Evolutionary conservation across 2,113 vertebrate species (phyloP).

Genomic region (Falcunculus frontatus): DNA sequence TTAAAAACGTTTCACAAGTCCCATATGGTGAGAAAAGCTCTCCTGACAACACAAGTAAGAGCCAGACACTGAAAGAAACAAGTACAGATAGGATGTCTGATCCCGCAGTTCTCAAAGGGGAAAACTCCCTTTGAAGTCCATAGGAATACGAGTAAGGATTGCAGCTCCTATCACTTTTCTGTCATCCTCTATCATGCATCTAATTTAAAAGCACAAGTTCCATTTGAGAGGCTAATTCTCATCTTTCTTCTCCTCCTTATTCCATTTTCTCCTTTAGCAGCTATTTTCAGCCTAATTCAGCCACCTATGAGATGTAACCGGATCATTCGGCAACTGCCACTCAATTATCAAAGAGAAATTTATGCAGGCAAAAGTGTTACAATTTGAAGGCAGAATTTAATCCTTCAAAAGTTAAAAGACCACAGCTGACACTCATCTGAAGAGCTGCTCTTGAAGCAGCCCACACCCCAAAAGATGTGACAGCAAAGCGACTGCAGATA

Average conservation of each 20-base stretch:
- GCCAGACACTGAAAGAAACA: background rate
- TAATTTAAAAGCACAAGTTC: slow-evolving; percentile 17
- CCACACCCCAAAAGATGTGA: background rate
- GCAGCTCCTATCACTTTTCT: background rate
- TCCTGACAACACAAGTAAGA: background rate
- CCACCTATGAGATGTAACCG: background rate
- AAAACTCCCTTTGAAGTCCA: slow-evolving; percentile 34
- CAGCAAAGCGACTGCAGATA: background rate
- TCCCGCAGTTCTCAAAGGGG: background rate
- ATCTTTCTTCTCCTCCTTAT: background rate
- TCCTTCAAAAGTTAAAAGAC: background rate
- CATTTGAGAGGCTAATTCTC: slow-evolving; percentile 16
- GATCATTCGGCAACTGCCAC: background rate
- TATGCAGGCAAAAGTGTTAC: background rate
- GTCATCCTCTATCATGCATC: background rate
- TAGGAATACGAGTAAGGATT: background rate
- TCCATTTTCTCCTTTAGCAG: background rate
- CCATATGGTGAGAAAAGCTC: slow-evolving; percentile 45
- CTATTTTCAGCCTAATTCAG: background rate
- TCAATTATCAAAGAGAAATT: background rate
- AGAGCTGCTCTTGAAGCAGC: background rate
- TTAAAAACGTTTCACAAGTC: slow-evolving; percentile 26
- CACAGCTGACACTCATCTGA: fast-evolving
- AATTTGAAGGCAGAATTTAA: background rate
- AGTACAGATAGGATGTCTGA: slow-evolving; percentile 9